Conservation (phyloP, 2,888 invertebrate genomes). For the Rhingia rostrata region DNA sequence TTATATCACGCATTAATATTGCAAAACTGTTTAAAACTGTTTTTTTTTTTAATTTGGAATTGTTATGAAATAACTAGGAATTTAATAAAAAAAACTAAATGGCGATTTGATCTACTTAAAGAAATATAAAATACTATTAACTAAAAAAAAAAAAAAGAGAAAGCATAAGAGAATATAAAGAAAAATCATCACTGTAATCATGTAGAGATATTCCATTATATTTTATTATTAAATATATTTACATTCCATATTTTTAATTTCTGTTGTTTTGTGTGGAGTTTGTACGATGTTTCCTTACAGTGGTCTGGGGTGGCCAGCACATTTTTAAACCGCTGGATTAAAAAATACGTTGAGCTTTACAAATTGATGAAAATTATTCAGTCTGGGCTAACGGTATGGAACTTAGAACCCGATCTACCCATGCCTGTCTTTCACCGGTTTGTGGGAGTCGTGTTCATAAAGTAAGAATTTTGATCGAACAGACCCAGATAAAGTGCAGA, state of each 20-base stretch:
- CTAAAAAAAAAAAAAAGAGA: conserved; percentile 23
- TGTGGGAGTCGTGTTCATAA: too few relatives aligned
- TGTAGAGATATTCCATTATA: conserved; percentile 73
- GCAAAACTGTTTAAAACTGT: conserved; percentile 57
- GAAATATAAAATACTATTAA: conserved; percentile 29
- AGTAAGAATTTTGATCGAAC: too few relatives aligned
- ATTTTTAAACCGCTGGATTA: background rate
- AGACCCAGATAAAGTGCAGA: too few relatives aligned
- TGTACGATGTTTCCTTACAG: background rate
- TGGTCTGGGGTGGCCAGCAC: background rate
- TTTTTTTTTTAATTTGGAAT: conserved; percentile 54
- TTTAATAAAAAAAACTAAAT: conserved; percentile 47
- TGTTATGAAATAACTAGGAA: conserved; percentile 64
- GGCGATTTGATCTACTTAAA: conserved; percentile 64
- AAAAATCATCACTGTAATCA: conserved; percentile 74
- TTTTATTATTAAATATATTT: conserved; percentile 75
- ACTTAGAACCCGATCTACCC: too few relatives aligned
- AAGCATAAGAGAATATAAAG: conserved; percentile 39
- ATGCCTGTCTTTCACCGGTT: too few relatives aligned
- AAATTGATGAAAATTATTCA: too few relatives aligned
- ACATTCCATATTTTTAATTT: conserved; percentile 73
- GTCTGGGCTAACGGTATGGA: too few relatives aligned
- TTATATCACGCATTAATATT: conserved; percentile 58
- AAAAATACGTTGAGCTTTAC: background rate
- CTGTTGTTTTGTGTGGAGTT: background rate